Evolutionary conservation across 2,797 vertebrate genomes (phyloP), one percentile per base, ranked within the genome.

Genomic region (Podarcis siculus): DNA sequence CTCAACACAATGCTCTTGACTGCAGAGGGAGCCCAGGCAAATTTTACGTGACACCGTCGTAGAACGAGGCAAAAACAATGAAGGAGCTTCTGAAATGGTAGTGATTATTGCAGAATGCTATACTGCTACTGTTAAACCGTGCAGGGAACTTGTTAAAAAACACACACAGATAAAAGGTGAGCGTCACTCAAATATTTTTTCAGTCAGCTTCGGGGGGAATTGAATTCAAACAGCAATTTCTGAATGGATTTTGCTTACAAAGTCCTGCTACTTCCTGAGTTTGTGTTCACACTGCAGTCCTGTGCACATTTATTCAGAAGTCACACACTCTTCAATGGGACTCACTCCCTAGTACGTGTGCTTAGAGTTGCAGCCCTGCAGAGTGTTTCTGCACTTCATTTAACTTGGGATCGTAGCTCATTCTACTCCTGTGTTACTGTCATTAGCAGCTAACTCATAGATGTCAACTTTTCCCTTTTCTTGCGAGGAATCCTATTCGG

Each of bases 21-120:
- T 87, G 86, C 76, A 0, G 64, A 82, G 81, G 83, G 86, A 92
- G 82, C 90, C 87, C 69, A 64, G 89, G 83, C 85, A 79, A 73
- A 77, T 93, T 92, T 92, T 23, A 67, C 72, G 12, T 4, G 76
- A 32, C 37, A 45, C 66, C 81, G 12, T 21, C 9, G 8, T 10
- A 15, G 45, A 49, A 37, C 84, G 67, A 92, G n/a, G 64, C 3
- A 78, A 92, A 91, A 83, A 88, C 49, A 5, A 87, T 55, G 85
- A 92, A 66, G 79, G 13, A 55, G 17, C 84, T 79, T 61, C 12
- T n/a, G 76, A 45, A 86, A 21, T 42, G 27, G 3, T 30, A 77
- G n/a, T 17, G 23, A 35, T 49, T 25, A n/a, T 3, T 35, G 23
- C n/a, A 71, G 13, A 79, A 77, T 13, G 23, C 58, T 19, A 55